Base-by-base conservation (phyloP, 2,113 vertebrate species). In the Chaetodon trifascialis region DNA sequence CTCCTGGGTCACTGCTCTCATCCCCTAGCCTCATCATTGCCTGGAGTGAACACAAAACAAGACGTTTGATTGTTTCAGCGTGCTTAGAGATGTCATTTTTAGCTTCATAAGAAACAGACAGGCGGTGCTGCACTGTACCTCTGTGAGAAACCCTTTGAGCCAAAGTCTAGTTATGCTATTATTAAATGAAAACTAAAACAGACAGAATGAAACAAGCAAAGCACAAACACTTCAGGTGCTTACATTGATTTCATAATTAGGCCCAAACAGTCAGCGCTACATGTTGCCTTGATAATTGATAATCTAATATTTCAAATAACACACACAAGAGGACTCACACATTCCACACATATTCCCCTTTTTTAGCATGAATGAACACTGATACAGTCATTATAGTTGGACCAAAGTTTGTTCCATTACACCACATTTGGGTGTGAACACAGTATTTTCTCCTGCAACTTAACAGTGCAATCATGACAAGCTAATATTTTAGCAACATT, bases 11-110 rank as follows among this genome's bases (percentile, higher is more conserved):
- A 63, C 46, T 60, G 38, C 47, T 73, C 64, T 79, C 40, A 73
- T 51, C 49, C 68, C 52, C 52, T 30, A 30, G 30, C 30, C 82
- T 83, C 89, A 76, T 25, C 30, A 82, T 73, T 80, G 92, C 90
- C 90, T 85, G 88, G 90, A 83, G 84, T 85, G 91, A 86, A 75
- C 15, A 49, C 9, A 17, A 9, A 25, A 17, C 54, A 34, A 58
- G 38, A 52, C 19, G 7, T 56, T 71, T 42, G 46, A 55, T 42
- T 2, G 59, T 11, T 7, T 38, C 7, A 2, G 12, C 30, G 42
- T 25, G 7, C 54, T 16, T 38, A 19, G 3, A 63, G 15, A 21
- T 47, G 23, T 30, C 1, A 30, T 30, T 56, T 63, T 73, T 49
- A 42, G 30, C 4, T 72, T 17, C 16, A 19, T 15, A 47, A n/a